Base-by-base conservation (phyloP, 2,888 invertebrate species). In the Cheiracanthium punctorium region DNA sequence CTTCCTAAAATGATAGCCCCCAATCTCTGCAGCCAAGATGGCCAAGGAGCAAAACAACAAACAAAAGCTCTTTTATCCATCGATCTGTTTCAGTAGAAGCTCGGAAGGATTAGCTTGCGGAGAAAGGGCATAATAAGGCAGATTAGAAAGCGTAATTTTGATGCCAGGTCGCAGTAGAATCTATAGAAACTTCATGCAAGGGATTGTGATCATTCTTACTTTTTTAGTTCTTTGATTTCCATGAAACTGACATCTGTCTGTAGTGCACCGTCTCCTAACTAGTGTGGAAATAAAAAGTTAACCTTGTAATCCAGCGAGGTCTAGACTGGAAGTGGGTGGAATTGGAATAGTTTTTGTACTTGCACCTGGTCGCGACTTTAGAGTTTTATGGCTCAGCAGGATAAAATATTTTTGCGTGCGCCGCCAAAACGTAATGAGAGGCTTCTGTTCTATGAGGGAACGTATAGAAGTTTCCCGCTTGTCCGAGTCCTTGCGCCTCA, bases 271-370 rank as follows among this genome's bases (percentile, higher is more conserved):
- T 43, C 30, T 28, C 58, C 29, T 30, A 41, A 75, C 75, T 82
- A 58, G 24, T 69, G 20, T 52, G 33, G 67, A 52, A 67, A 69
- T 73, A 48, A 69, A n/a, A n/a, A 52, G 52, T 58, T 75, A 75
- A 82, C 82, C 82, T 82, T 82, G 82, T 71, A 82, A 76, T 75
- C 82, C 80, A 79, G 69, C 14, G 20, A 52, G n/a, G 81, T 81
- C 81, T 75, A 82, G 82, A 82, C 82, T 48, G 79, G 10, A 64
- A 58, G 33, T 20, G 64, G 29, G 28, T 41, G 30, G 20, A 70
- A 41, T 37, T 37, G 10, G 67, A 71, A 82, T 75, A 71, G 75
- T 82, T 7, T 70, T 52, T 17, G n/a, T 29, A 41, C 32, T 28
- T 80, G 33, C 82, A 71, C 82, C 82, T 77, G 76, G 76, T 72